Base-by-base conservation (phyloP, 2,113 vertebrate genomes). In the Gasterosteus aculeatus region DNA sequence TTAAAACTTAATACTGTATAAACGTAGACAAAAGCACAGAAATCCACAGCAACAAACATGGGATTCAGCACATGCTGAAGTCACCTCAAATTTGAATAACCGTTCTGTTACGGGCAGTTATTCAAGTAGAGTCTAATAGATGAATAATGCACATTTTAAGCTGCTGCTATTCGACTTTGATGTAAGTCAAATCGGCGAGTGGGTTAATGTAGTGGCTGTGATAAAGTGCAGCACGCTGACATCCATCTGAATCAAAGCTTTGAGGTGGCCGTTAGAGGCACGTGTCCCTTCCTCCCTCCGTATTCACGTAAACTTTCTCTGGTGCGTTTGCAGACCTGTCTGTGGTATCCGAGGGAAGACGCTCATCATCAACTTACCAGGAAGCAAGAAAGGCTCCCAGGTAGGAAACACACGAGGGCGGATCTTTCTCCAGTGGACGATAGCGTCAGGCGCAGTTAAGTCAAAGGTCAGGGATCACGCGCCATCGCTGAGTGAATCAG, bases 381-480 rank as follows among this genome's bases (percentile, higher is more conserved):
- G 98, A 94, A 99, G 98, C 95, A 99, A 99, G 95, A 99, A 99
- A 94, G 98, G 98, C 77, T 99, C 98, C 94, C 98, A 99, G 98
- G 98, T 99, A 95, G 94, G 94, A 83, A 86, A 59, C 16, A 1
- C 61, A 38, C 35, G 46, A 44, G 41, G 46, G 14, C 10, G 22
- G 63, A 15, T 22, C 12, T 63, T 31, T 68, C 33, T 44, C 12
- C 44, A 42, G 31, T 22, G 49, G 33, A 39, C 1, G 33, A 60
- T 39, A 5, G 10, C 3, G 51, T 16, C 9, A 8, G 11, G 38
- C n/a, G 22, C 11, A 11, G n/a, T 47, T 12, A 35, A 26, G 42
- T 7, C 61, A 64, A 46, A 64, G 26, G 11, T 18, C 22, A 26
- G 1, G 22, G 22, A 26, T 26, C 22, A 26, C 22, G 22, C 22